Percentiles rank a stretch among this genome's conserved stretches.
These are phyloP conservation scores for Carettochelys insculpta DNA, from an alignment of 2,113 vertebrate genomes.

Conservation along the genomic window DNA sequence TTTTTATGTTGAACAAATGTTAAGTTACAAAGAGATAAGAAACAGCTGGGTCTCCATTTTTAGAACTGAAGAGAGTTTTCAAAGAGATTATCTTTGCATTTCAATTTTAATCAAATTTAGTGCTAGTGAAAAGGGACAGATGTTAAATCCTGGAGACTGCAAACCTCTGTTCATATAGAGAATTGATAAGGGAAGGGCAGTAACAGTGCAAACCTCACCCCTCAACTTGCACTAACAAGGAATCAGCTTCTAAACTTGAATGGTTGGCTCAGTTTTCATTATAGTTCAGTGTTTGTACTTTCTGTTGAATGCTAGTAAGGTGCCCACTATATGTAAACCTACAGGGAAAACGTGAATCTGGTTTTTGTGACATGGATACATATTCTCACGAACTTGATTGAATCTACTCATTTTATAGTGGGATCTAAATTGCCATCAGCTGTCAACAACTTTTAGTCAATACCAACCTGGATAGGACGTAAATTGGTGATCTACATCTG, in stretches of 20 bases:
- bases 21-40: slow-evolving; percentile 31
- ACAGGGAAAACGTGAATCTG: slow-evolving; percentile 61
- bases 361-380: slow-evolving; percentile 56
- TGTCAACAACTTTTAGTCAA: slow-evolving; percentile 48
- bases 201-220: not conserved
- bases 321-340: slow-evolving; percentile 57
- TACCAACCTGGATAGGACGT: slow-evolving; percentile 35
- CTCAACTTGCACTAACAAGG: not conserved
- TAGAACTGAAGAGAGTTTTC: slow-evolving; percentile 14
- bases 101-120: slow-evolving; percentile 22
- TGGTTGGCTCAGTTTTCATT: not conserved
- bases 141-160: not conserved
- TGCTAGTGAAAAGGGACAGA: not conserved
- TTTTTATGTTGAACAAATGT: slow-evolving; percentile 55
- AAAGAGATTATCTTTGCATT: not conserved
- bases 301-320: slow-evolving; percentile 50
- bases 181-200: not conserved
- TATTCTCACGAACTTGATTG: slow-evolving; percentile 58
- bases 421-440: slow-evolving; percentile 62
- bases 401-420: slow-evolving; percentile 52
- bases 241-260: slow-evolving; percentile 42
- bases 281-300: slow-evolving; percentile 13
- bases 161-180: not conserved
- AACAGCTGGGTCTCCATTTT: slow-evolving; percentile 49
- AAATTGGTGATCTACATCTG: slow-evolving; percentile 33